Base-by-base conservation (phyloP, 2,797 vertebrate species). In the Poliocrania exsul region DNA sequence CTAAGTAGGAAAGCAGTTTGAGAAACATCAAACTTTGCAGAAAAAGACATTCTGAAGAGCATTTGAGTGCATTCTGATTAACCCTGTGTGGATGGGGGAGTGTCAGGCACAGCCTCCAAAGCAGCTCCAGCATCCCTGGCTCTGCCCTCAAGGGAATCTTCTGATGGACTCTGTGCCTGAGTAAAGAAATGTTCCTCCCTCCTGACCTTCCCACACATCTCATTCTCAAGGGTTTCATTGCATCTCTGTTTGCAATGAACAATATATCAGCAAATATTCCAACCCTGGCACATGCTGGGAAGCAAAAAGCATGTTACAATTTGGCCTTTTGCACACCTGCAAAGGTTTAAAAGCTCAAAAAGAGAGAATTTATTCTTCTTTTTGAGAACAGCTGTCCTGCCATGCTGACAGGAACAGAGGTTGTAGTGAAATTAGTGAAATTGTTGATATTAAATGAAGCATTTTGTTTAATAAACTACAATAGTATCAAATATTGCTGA, bases 1-100 rank as follows among this genome's bases (percentile, higher is more conserved):
- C 78, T 51, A 6, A 38, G 24, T 12, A 88, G 66, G 72, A 94
- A 94, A n/a, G 25, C 72, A 67, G 31, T 38, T 65, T 71, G 40
- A 84, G 69, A 81, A 95, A 87, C 53, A 5, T n/a, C 28, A 19
- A 5, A 10, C 10, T 71, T 50, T 73, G 54, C 31, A 66, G 77
- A 53, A 72, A 72, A 73, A 29, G 4, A 9, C 7, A 5, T 33
- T 5, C 7, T 14, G 2, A 31, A 1, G 8, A 9, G 40, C 2
- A 44, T 50, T 70, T 38, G 18, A 71, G 24, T 31, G 23, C 12
- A 7, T 66, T 72, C 29, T 29, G 62, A 35, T 44, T 20, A 75
- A 62, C 14, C 35, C 17, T 47, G 40, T 11, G n/a, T 54, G 19
- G 51, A 21, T 69, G 40, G 42, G 56, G n/a, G 25, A n/a, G 18